phyloP scores from a whole-genome alignment of 2,888 invertebrate species.

The Xanthorhoe designata region DNA sequence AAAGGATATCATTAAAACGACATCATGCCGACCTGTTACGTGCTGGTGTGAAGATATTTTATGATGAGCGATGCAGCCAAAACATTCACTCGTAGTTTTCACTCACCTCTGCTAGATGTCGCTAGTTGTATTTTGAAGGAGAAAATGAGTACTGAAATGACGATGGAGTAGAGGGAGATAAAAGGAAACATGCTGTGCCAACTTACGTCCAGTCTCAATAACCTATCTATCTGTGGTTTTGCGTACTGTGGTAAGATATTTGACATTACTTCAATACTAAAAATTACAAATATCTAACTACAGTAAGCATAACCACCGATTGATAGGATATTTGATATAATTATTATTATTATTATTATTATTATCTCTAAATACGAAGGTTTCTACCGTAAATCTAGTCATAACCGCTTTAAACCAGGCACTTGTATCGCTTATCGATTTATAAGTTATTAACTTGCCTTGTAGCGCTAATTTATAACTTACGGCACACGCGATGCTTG shows the following conservation, averaged over 20 bases:
- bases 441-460: conserved; percentile 53
- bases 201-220: no score
- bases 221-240: no score
- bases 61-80: conserved; percentile 22
- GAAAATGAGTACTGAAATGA: no score
- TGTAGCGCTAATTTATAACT: conserved; percentile 29
- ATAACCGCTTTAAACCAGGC: conserved; percentile 20
- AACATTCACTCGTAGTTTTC: conserved; percentile 9
- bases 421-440: conserved; percentile 62
- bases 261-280: no score
- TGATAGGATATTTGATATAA: no score
- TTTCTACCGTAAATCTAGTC: conserved; percentile 2
- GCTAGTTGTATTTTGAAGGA: not conserved
- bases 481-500: conserved; percentile 24
- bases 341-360: no score
- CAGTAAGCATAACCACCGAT: no score
- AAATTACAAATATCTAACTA: no score
- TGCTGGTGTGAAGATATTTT: conserved; percentile 35
- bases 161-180: no score
- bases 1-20: conserved; percentile 70
- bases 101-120: not conserved
- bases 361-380: no score
- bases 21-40: conserved; percentile 55
- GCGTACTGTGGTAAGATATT: no score
- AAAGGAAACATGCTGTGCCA: no score